A percentile compares a stretch with the other conserved stretches of the same genome.
Conservation (phyloP, 2,797 vertebrate species). For the Acanthurus lineatus region DNA sequence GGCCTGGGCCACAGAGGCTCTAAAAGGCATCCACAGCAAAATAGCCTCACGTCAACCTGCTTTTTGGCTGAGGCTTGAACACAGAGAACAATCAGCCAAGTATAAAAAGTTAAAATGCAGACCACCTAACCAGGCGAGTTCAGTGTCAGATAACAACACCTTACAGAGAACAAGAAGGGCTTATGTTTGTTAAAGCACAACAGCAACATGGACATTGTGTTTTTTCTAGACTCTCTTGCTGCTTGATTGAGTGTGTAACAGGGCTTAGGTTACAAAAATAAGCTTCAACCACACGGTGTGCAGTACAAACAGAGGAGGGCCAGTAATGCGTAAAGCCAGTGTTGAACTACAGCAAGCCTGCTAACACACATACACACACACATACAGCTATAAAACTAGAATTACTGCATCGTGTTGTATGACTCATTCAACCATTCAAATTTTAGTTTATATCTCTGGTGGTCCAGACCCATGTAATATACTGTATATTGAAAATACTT, state of each 20-base stretch:
- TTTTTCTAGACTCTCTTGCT: constrained; percentile 35
- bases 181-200: constrained; percentile 34
- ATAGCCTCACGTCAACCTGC: constrained; percentile 11
- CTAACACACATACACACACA: constrained; percentile 7
- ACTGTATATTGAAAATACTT: too few relatives aligned
- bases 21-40: constrained; percentile 37
- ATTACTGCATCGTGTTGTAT: too few relatives aligned
- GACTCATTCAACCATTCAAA: too few relatives aligned
- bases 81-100: constrained; percentile 22
- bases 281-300: constrained; percentile 21
- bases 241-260: constrained; percentile 54
- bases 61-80: constrained; percentile 1
- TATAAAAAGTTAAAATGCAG: constrained; percentile 21
- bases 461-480: too few relatives aligned
- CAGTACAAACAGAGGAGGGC: constrained; percentile 24
- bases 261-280: constrained; percentile 56
- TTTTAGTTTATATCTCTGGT: too few relatives aligned
- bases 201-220: constrained; percentile 16
- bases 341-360: constrained; percentile 17
- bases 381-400: background rate
- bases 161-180: constrained; percentile 1
- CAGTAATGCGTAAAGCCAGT: constrained; percentile 12
- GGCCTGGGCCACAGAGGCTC: constrained; percentile 7
- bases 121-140: constrained; percentile 1
- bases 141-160: constrained; percentile 14